Conservation (phyloP, 2,888 invertebrate genomes). For the Eilema depressum region DNA sequence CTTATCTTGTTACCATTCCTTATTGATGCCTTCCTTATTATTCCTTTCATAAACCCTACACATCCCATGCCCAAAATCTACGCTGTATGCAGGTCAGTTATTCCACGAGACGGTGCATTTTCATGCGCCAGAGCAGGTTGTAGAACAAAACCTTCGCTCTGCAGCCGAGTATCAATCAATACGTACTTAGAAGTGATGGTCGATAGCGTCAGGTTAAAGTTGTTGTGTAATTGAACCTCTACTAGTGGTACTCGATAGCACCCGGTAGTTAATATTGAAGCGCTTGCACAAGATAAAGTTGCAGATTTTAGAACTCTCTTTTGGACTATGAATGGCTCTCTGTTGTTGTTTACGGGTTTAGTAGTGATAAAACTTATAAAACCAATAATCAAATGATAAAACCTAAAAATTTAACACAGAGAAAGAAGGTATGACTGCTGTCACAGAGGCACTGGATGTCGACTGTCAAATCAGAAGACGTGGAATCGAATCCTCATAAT, state of each 20-base stretch:
- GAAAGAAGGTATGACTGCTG: too few species aligned
- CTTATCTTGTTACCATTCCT: too few species aligned
- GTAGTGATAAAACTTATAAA: too few species aligned
- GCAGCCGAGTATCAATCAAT: slow-evolving; percentile 38
- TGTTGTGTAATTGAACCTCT: slow-evolving; percentile 42
- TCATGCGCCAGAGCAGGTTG: slow-evolving; percentile 5
- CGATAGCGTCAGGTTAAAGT: slow-evolving; percentile 30
- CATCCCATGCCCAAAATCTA: neutral
- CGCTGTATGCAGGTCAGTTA: neutral
- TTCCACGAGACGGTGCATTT: neutral
- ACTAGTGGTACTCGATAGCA: slow-evolving; percentile 29
- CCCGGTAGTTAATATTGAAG: neutral
- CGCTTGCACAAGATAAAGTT: neutral
- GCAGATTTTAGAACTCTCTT: neutral
- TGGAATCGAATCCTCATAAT: too few species aligned
- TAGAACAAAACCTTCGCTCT: slow-evolving; percentile 25
- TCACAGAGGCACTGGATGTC: too few species aligned
- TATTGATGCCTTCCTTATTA: too few species aligned
- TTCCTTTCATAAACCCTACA: neutral
- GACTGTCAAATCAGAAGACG: too few species aligned
- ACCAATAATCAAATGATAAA: too few species aligned
- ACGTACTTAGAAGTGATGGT: slow-evolving; percentile 39
- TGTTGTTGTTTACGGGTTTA: too few species aligned
- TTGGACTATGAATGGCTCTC: too few species aligned
- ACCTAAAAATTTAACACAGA: too few species aligned